A percentile compares a stretch with the other conserved stretches of the same genome.
Conservation (phyloP, 2,888 invertebrate species). For the Monochamus alternatus region DNA sequence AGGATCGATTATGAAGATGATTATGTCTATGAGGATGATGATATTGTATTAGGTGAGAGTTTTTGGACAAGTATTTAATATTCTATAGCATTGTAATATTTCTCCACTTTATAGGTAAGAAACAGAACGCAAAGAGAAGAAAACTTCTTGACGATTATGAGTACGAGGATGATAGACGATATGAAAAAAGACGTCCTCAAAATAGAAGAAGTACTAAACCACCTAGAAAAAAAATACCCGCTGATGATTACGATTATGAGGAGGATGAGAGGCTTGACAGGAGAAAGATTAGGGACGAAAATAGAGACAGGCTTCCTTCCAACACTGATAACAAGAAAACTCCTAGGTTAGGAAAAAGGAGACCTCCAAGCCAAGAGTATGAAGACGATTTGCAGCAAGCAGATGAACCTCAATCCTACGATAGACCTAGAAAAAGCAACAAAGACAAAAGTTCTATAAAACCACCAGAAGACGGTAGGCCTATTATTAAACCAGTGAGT, state of each 20-base stretch:
- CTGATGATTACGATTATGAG: constrained; percentile 69
- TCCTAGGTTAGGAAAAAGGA: constrained; percentile 47
- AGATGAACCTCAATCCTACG: constrained; percentile 45
- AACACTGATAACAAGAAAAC: constrained; percentile 50
- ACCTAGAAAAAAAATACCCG: constrained; percentile 53
- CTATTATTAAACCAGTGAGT: constrained; percentile 77
- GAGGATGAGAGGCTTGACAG: constrained; percentile 54
- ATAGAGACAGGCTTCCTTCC: constrained; percentile 38
- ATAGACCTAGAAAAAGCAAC: constrained; percentile 55
- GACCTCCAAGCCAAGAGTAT: constrained; percentile 69
- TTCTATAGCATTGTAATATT: not conserved
- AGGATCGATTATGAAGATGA: constrained; percentile 62
- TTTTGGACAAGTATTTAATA: not conserved
- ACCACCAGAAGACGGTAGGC: constrained; percentile 53
- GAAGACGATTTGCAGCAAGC: constrained; percentile 60
- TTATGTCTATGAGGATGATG: constrained; percentile 55
- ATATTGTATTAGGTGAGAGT: constrained; percentile 43
- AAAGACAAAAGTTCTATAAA: constrained; percentile 39
- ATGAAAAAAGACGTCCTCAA: constrained; percentile 63
- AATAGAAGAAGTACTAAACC: constrained; percentile 54
- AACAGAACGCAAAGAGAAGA: constrained; percentile 34
- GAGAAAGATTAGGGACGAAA: constrained; percentile 31
- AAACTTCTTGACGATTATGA: constrained; percentile 35
- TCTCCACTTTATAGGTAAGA: constrained; percentile 40
- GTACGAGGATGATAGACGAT: constrained; percentile 25